phyloP scores from a whole-genome alignment of 2,888 invertebrate species.

The Polyommatus iphigenia region DNA sequence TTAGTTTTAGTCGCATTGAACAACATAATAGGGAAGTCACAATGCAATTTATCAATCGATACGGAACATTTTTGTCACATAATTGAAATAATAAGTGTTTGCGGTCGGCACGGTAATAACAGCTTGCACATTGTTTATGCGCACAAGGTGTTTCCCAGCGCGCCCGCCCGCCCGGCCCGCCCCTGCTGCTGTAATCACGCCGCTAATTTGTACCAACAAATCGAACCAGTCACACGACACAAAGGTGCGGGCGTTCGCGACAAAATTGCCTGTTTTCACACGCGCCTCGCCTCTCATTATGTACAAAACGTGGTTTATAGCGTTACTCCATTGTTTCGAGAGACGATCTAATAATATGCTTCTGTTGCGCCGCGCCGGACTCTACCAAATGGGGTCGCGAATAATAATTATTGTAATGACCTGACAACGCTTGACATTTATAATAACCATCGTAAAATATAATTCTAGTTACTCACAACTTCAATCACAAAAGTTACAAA shows the following conservation, averaged over 20 bases:
- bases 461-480: too few relatives aligned
- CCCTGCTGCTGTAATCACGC: conserved; percentile 40
- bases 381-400: background rate
- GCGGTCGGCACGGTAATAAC: conserved; percentile 24
- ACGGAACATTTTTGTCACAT: background rate
- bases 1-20: background rate
- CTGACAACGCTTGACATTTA: background rate
- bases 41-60: conserved; percentile 9
- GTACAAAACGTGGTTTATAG: conserved; percentile 50
- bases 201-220: conserved; percentile 43
- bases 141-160: conserved; percentile 30
- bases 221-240: conserved; percentile 39
- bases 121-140: conserved; percentile 32
- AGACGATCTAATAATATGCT: background rate
- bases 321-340: conserved; percentile 48
- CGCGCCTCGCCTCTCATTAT: conserved; percentile 58
- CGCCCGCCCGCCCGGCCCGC: conserved; percentile 33
- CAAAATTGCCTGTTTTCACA: conserved; percentile 73
- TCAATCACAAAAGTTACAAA: too few relatives aligned
- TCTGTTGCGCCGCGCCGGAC: background rate
- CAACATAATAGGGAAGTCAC: background rate
- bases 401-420: background rate
- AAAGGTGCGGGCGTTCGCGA: conserved; percentile 43
- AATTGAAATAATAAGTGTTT: conserved; percentile 25
- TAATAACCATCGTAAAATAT: too few relatives aligned